Evolutionary conservation across 2,113 vertebrate species (phyloP).

Genomic region (Nymphicus hollandicus): DNA sequence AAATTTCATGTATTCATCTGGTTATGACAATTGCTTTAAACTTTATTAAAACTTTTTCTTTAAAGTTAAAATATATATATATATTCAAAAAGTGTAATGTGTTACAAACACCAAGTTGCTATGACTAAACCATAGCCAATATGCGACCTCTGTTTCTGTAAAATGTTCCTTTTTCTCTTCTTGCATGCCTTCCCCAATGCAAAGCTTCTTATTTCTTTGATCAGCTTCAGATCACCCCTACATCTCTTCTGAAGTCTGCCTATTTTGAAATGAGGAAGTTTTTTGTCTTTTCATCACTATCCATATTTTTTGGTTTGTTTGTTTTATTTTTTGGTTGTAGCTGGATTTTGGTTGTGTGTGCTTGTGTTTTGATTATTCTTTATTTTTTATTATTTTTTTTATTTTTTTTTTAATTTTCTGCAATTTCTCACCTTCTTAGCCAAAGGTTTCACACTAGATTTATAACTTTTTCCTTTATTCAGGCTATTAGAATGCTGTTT

Average conservation of each 20-base stretch:
- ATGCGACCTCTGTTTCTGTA: background rate
- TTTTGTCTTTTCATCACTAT: background rate
- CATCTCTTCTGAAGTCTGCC: fast-evolving
- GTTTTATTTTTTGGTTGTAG: background rate
- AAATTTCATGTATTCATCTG: background rate
- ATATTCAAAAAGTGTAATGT: background rate
- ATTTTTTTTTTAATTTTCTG: background rate
- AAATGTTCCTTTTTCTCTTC: background rate
- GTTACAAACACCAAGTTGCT: background rate
- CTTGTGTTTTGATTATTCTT: background rate
- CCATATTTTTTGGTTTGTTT: background rate
- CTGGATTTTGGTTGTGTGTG: background rate
- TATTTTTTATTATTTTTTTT: background rate
- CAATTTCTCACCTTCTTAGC: background rate
- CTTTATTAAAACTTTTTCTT: background rate
- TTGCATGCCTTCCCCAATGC: background rate
- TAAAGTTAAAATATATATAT: background rate
- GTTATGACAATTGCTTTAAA: background rate
- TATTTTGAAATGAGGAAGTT: background rate
- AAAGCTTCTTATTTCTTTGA: background rate
- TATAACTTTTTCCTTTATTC: background rate
- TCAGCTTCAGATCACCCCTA: background rate
- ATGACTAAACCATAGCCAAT: background rate
- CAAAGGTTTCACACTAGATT: background rate
- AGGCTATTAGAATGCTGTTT: background rate